phyloP scores from a whole-genome alignment of 2,888 invertebrate species.

The Trichogramma dendrolimi region DNA sequence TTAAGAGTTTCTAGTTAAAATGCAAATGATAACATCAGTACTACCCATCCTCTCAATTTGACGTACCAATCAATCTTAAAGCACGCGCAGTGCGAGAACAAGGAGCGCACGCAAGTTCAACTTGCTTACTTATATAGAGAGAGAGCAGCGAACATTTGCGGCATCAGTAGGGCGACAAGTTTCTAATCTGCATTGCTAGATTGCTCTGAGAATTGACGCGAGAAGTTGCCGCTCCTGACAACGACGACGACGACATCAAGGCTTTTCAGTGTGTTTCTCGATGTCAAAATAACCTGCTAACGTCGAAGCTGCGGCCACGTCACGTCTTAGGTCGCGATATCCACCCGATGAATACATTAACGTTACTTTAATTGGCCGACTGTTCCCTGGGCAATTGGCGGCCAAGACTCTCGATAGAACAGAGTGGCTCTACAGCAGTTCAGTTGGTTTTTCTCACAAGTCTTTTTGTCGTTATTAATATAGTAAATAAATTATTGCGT shows the following conservation, averaged over 20 bases:
- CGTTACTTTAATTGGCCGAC: constrained; percentile 46
- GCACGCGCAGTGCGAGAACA: neutral
- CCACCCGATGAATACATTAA: constrained; percentile 52
- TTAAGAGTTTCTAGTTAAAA: too few species aligned
- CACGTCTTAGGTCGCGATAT: constrained; percentile 37
- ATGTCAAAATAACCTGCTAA: too few species aligned
- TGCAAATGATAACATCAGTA: too few species aligned
- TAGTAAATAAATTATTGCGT: too few species aligned
- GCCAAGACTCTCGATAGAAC: neutral
- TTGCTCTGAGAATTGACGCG: constrained; percentile 53
- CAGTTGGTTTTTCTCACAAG: too few species aligned
- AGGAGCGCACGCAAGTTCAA: neutral
- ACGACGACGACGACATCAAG: constrained; percentile 24
- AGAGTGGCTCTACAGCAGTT: too few species aligned
- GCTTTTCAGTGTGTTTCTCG: constrained; percentile 32
- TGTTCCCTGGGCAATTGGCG: constrained; percentile 33
- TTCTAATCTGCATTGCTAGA: constrained; percentile 52
- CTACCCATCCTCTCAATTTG: constrained; percentile 10
- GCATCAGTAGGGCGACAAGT: constrained; percentile 24
- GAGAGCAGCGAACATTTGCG: neutral
- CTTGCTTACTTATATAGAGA: too few species aligned
- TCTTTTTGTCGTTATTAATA: too few species aligned
- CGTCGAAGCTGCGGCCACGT: too few species aligned
- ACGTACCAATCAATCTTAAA: constrained; percentile 20
- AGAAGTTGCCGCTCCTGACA: constrained; percentile 37